phyloP scores from a whole-genome alignment of 1,140 invertebrate species.

The Acyrthosiphon pisum region DNA sequence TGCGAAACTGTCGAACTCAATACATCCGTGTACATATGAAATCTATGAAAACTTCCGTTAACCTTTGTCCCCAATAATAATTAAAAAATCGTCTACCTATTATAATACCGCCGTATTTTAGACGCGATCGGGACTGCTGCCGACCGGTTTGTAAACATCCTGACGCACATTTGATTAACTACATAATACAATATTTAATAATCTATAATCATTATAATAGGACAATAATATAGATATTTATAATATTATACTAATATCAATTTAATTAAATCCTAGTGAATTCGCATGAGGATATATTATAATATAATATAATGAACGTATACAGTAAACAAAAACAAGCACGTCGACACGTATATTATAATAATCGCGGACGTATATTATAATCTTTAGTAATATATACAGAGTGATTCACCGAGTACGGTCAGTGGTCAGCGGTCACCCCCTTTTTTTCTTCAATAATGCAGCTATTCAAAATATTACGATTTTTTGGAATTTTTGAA shows the following conservation, averaged over 20 bases:
- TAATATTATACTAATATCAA: neutral
- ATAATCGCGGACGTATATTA: no score
- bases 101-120: neutral
- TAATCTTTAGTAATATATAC: neutral
- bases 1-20: neutral
- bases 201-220: neutral
- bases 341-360: neutral
- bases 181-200: neutral
- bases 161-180: neutral
- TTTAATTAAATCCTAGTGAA: neutral
- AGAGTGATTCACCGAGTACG: neutral
- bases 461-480: neutral
- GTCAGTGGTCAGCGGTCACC: no score
- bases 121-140: neutral
- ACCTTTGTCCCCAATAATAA: conserved; percentile 35
- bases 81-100: neutral
- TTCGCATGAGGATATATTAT: neutral
- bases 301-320: neutral
- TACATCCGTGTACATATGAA: neutral
- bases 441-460: no score
- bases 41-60: neutral
- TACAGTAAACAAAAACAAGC: neutral
- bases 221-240: neutral
- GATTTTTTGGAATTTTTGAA: neutral
- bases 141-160: neutral